Conservation (phyloP, 2,797 vertebrate genomes). For the Scolopax bukidnonensis region DNA sequence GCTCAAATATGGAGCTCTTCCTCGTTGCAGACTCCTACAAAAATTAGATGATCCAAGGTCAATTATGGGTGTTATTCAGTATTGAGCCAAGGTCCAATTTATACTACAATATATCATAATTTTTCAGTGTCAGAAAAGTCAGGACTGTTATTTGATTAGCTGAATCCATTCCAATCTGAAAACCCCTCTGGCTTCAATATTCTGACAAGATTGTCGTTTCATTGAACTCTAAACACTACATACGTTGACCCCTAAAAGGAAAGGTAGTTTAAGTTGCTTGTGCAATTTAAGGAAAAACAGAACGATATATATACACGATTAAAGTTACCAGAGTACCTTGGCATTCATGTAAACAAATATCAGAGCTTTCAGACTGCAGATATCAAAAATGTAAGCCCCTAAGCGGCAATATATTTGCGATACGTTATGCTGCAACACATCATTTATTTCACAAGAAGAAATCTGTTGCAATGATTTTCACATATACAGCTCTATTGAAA, state of each 20-base stretch:
- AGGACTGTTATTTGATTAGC: constrained; percentile 31
- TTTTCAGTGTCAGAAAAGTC: constrained; percentile 55
- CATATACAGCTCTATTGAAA: neutral
- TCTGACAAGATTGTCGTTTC: neutral
- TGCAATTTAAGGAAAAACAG: neutral
- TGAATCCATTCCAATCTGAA: constrained; percentile 48
- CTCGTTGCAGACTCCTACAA: neutral
- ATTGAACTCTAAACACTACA: constrained; percentile 24
- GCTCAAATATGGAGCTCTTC: neutral
- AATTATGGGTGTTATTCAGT: neutral
- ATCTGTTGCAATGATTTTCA: neutral
- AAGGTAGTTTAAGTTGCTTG: neutral
- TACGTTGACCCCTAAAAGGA: neutral
- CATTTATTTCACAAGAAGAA: constrained; percentile 15
- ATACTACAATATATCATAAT: constrained; percentile 43
- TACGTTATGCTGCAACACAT: neutral
- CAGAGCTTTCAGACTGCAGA: neutral
- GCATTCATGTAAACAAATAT: neutral
- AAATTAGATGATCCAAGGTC: constrained; percentile 34
- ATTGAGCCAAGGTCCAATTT: neutral
- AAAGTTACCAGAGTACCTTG: neutral
- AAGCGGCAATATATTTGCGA: neutral
- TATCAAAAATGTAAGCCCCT: neutral
- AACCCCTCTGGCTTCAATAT: constrained; percentile 36
- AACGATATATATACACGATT: neutral